Percentiles rank a stretch among this genome's conserved stretches.
Conservation (phyloP, 2,888 invertebrate genomes). For the Eristalis tenax region DNA sequence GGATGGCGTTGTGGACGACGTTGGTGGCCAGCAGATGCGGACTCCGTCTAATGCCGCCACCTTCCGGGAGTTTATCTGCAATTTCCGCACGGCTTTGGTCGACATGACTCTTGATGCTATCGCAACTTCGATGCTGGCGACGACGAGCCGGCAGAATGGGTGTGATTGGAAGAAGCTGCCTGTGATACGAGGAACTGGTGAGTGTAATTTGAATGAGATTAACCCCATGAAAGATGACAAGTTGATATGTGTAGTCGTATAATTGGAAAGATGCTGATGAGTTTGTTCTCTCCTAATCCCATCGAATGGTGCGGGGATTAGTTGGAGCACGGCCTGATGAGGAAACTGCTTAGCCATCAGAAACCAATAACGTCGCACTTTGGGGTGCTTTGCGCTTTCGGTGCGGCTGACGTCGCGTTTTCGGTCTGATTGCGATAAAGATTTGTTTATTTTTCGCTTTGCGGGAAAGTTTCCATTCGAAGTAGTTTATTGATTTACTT, state of each 20-base stretch:
- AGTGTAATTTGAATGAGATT: slow-evolving; percentile 40
- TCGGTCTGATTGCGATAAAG: not conserved
- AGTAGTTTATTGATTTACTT: not conserved
- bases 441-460: not conserved
- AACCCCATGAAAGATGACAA: slow-evolving; percentile 4
- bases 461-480: not conserved
- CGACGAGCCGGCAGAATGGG: slow-evolving; percentile 14
- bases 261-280: slow-evolving; percentile 33
- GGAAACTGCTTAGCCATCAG: slow-evolving; percentile 4
- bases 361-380: not conserved
- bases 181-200: slow-evolving; percentile 49
- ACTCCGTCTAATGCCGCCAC: slow-evolving; percentile 48
- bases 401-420: not conserved
- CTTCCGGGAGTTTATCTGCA: slow-evolving; percentile 58
- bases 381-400: not conserved
- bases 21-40: slow-evolving; percentile 37
- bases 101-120: slow-evolving; percentile 61
- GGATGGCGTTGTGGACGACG: not conserved
- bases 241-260: slow-evolving; percentile 55
- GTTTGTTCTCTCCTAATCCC: slow-evolving; percentile 28
- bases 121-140: slow-evolving; percentile 23
- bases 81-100: slow-evolving; percentile 66
- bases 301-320: slow-evolving; percentile 13
- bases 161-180: slow-evolving; percentile 46
- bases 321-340: not conserved